Evolutionary conservation across 2,113 vertebrate species (phyloP).

Genomic region (Gulo gulo): DNA sequence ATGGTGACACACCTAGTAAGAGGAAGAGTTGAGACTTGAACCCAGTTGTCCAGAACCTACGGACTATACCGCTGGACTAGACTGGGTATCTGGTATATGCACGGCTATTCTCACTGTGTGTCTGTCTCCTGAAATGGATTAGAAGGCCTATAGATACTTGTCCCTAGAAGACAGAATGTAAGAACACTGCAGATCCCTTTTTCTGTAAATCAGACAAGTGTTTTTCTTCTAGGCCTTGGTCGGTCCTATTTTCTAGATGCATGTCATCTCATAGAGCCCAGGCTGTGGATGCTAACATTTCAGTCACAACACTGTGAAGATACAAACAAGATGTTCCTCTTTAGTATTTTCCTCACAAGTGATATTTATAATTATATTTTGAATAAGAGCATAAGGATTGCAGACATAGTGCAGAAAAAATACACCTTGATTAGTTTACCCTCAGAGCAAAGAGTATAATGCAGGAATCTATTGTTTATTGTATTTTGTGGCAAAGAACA

Average conservation of each 20-base stretch:
- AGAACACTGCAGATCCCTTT: not conserved
- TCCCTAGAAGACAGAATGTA: not conserved
- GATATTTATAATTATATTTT: not conserved
- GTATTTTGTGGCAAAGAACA: not conserved
- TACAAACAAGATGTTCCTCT: not conserved
- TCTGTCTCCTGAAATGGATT: not conserved
- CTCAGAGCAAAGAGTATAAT: not conserved
- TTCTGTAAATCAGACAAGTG: not conserved
- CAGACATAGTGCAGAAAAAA: not conserved
- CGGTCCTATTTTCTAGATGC: not conserved
- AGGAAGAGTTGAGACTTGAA: not conserved
- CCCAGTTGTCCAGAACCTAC: not conserved
- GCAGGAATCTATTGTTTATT: not conserved
- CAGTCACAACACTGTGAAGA: not conserved
- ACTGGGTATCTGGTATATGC: too few relatives aligned
- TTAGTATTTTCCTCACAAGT: not conserved
- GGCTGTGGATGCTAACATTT: not conserved
- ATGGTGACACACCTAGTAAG: not conserved
- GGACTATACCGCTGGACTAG: too few relatives aligned
- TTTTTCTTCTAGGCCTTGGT: not conserved
- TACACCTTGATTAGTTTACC: not conserved
- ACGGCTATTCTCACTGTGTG: not conserved
- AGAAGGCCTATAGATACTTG: not conserved
- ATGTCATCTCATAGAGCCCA: not conserved
- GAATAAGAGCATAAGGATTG: not conserved